Evolutionary conservation across 2,113 vertebrate genomes (phyloP).

Genomic region (Microtus oregoni): DNA sequence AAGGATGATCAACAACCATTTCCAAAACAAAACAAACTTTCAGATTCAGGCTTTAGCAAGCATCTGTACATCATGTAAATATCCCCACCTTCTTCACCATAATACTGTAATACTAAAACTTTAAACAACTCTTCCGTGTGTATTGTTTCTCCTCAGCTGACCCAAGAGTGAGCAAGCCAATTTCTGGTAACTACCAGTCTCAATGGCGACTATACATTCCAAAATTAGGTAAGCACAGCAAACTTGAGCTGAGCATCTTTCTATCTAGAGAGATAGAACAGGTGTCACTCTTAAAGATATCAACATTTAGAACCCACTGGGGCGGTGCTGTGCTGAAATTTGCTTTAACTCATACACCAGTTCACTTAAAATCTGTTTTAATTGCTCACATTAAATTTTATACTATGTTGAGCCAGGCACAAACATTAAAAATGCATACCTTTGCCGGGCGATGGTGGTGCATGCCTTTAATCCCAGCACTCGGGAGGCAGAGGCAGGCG

Average conservation of each 20-base stretch:
- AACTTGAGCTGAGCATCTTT: conserved; percentile 69
- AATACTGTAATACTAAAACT: conserved; percentile 35
- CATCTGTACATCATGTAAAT: conserved; percentile 45
- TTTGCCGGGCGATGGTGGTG: too few species aligned
- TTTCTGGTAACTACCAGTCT: conserved; percentile 90
- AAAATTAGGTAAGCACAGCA: conserved; percentile 34
- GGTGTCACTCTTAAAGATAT: conserved; percentile 51
- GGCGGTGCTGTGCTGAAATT: conserved; percentile 66
- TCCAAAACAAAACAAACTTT: conserved; percentile 28
- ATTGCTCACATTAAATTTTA: conserved; percentile 7
- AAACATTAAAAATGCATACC: too few species aligned
- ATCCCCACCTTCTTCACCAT: conserved; percentile 19
- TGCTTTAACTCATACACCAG: conserved; percentile 63
- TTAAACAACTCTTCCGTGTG: conserved; percentile 71
- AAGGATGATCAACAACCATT: not conserved
- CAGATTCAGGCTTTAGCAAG: conserved; percentile 32
- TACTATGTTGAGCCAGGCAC: not conserved
- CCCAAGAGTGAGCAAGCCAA: conserved; percentile 94
- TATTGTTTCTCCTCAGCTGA: conserved; percentile 90
- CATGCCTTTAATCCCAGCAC: too few species aligned
- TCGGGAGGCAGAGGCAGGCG: too few species aligned
- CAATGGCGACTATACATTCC: not conserved
- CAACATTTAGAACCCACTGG: not conserved
- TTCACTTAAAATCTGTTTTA: conserved; percentile 71
- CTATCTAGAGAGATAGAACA: conserved; percentile 40